Conservation (phyloP, 1,140 invertebrate species). For the Danaus plexippus region DNA sequence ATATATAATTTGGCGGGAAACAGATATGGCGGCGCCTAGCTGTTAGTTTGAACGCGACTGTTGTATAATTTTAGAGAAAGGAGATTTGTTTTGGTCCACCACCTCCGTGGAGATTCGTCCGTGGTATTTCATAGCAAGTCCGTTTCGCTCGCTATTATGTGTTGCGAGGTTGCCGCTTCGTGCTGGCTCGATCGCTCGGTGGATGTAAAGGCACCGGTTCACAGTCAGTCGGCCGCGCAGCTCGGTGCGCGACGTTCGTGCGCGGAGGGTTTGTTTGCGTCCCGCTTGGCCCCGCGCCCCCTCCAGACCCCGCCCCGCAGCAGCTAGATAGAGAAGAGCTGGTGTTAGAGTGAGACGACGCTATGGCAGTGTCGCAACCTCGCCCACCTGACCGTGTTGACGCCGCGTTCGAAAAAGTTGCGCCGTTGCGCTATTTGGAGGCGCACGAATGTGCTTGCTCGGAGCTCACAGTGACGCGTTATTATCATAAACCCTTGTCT, state of each 20-base stretch:
- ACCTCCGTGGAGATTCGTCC: constrained; percentile 53
- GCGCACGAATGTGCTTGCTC: constrained; percentile 63
- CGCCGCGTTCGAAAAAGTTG: constrained; percentile 69
- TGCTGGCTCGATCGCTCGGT: constrained; percentile 48
- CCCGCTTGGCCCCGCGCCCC: constrained; percentile 28
- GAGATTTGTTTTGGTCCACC: constrained; percentile 69
- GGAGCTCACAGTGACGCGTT: constrained; percentile 54
- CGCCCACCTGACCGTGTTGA: constrained; percentile 70
- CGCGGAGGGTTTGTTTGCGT: constrained; percentile 49
- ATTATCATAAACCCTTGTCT: constrained; percentile 55
- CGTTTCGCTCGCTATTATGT: constrained; percentile 57
- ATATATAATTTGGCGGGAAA: constrained; percentile 14
- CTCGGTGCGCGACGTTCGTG: constrained; percentile 65
- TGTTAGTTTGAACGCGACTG: constrained; percentile 41
- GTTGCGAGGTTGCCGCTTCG: constrained; percentile 56
- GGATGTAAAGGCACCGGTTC: constrained; percentile 30
- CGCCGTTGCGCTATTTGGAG: constrained; percentile 69
- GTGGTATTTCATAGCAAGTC: constrained; percentile 62
- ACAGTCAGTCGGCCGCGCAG: constrained; percentile 65
- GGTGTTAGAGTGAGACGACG: constrained; percentile 39
- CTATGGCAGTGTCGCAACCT: constrained; percentile 68
- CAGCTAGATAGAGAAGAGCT: constrained; percentile 23
- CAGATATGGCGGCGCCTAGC: constrained; percentile 33
- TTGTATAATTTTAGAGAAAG: constrained; percentile 70
- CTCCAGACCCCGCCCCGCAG: constrained; percentile 30